Evolutionary conservation across 2,797 vertebrate genomes (phyloP).

Genomic region (Paramormyrops hopkinsi): DNA sequence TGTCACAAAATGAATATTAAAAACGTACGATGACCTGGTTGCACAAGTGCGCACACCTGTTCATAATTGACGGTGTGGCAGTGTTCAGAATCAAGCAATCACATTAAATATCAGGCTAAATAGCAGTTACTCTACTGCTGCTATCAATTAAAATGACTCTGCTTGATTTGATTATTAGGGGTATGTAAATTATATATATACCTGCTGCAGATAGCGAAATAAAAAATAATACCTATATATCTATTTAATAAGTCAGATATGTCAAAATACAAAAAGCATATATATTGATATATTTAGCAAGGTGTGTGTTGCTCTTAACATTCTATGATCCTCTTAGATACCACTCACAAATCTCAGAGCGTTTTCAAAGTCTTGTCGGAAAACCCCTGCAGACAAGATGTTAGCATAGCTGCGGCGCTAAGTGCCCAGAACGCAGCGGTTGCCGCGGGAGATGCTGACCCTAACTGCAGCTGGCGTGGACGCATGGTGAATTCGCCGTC

Average conservation of each 20-base stretch:
- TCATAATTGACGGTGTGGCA: not conserved
- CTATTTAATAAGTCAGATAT: not conserved
- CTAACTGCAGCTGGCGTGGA: not conserved
- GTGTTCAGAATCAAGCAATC: not conserved
- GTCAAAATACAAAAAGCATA: not conserved
- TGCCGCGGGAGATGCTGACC: not conserved
- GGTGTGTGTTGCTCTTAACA: not conserved
- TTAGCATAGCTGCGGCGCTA: not conserved
- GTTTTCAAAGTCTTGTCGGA: not conserved
- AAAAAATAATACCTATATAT: not conserved
- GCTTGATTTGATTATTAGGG: not conserved
- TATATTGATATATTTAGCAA: not conserved
- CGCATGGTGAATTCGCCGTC: not conserved
- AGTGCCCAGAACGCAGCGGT: not conserved
- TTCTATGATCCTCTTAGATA: not conserved
- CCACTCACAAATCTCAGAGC: not conserved
- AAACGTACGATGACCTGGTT: not conserved
- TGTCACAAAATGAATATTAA: not conserved
- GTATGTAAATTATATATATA: not conserved
- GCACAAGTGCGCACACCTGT: not conserved
- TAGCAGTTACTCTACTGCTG: not conserved
- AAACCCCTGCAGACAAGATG: not conserved
- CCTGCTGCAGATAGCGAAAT: not conserved
- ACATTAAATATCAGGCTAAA: not conserved
- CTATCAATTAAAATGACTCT: not conserved